Evolutionary conservation across 2,888 invertebrate species (phyloP).

Genomic region (Amphipyra berbera): DNA sequence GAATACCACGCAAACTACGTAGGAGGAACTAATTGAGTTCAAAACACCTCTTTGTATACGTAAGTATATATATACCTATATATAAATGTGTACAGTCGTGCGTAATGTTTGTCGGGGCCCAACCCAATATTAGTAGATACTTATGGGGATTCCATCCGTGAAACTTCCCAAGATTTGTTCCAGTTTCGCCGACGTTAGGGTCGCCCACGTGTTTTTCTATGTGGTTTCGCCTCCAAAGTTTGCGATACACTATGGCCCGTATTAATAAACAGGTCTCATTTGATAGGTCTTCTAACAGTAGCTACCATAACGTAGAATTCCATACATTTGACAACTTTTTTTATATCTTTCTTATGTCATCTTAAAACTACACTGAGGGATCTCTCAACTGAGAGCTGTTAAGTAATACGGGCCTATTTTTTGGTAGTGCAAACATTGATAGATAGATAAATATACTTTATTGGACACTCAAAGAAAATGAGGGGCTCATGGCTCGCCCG

Average conservation of each 20-base stretch:
- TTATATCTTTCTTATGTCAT: too few relatives aligned
- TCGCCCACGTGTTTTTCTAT: constrained; percentile 18
- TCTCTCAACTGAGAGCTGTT: too few relatives aligned
- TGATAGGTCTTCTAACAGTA: too few relatives aligned
- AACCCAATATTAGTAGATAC: constrained; percentile 28
- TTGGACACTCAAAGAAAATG: too few relatives aligned
- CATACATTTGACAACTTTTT: too few relatives aligned
- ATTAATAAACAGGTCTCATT: too few relatives aligned
- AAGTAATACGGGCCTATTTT: too few relatives aligned
- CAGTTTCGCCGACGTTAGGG: constrained; percentile 20
- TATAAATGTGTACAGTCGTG: constrained; percentile 10
- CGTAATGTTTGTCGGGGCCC: constrained; percentile 29
- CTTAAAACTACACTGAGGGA: too few relatives aligned
- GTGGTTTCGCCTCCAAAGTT: constrained; percentile 17
- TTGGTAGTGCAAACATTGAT: too few relatives aligned
- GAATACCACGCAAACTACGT: constrained; percentile 29
- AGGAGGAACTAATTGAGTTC: constrained; percentile 31
- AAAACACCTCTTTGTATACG: constrained; percentile 25
- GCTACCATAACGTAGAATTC: too few relatives aligned
- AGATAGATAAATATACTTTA: too few relatives aligned
- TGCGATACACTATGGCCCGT: neutral
- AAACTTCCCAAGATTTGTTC: constrained; percentile 38
- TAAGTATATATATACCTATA: constrained; percentile 3
- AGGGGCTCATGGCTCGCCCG: too few relatives aligned
- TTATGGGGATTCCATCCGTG: constrained; percentile 25